phyloP scores from a whole-genome alignment of 2,888 invertebrate genomes.

The Tetramorium bicarinatum region DNA sequence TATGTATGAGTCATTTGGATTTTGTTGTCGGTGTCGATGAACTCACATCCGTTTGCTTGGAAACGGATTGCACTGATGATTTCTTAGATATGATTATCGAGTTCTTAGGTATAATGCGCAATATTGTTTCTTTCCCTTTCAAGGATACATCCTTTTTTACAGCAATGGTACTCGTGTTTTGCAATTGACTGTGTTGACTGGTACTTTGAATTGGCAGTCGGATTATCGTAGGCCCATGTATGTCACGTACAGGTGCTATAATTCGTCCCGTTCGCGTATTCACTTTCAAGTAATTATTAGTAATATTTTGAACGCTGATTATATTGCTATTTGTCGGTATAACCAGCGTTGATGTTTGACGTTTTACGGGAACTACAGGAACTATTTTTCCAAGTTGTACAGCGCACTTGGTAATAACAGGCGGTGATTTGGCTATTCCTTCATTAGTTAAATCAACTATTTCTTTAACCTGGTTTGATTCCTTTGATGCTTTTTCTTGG shows the following conservation, averaged over 20 bases:
- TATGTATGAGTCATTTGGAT: slow-evolving; percentile 50
- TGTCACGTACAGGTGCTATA: neutral
- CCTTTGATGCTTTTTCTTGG: slow-evolving; percentile 4
- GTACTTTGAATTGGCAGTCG: slow-evolving; percentile 26
- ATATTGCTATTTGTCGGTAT: slow-evolving; percentile 51
- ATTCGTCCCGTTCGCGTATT: slow-evolving; percentile 22
- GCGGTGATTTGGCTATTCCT: neutral
- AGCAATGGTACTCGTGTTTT: neutral
- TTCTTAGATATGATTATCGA: slow-evolving; percentile 9
- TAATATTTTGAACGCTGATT: slow-evolving; percentile 65
- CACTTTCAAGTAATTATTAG: slow-evolving; percentile 65
- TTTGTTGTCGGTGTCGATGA: neutral
- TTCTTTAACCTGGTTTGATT: slow-evolving; percentile 9
- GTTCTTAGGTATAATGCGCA: slow-evolving; percentile 22
- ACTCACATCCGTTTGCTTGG: neutral
- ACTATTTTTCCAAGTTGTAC: slow-evolving; percentile 36
- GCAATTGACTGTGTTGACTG: slow-evolving; percentile 1
- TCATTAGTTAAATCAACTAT: slow-evolving; percentile 67
- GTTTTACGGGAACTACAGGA: slow-evolving; percentile 22
- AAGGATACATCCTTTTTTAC: neutral
- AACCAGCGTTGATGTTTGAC: slow-evolving; percentile 29
- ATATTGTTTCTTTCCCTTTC: slow-evolving; percentile 12
- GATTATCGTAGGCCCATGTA: slow-evolving; percentile 15
- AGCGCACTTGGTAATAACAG: neutral
- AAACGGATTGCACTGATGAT: neutral